Percentiles rank a stretch among this genome's conserved stretches.
These are phyloP conservation scores for Lepidocyrtoides sp. DNA, from an alignment of 2,888 invertebrate species.

Conservation along the genomic window DNA sequence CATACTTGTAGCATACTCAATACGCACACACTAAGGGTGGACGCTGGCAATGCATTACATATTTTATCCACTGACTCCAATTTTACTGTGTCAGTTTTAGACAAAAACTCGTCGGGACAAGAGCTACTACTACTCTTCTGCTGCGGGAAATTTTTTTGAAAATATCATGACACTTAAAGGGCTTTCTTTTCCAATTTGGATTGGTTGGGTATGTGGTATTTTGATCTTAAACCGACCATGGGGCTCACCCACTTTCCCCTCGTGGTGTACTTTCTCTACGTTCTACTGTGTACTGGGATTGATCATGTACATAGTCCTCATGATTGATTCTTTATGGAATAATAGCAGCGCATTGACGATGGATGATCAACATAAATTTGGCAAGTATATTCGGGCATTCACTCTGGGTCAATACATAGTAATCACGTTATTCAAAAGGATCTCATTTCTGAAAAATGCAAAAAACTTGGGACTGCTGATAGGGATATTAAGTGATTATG, in stretches of 20 bases:
- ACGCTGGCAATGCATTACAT: neutral
- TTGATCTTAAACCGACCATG: conserved; percentile 54
- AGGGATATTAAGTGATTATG: conserved; percentile 7
- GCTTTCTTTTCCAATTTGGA: conserved; percentile 25
- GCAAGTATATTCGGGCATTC: conserved; percentile 36
- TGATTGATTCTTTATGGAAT: conserved; percentile 27
- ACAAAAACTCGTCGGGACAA: neutral
- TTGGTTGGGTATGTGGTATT: conserved; percentile 54
- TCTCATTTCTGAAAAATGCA: conserved; percentile 34
- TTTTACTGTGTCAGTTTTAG: neutral
- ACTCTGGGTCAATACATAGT: neutral
- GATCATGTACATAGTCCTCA: neutral
- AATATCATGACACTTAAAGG: conserved; percentile 36
- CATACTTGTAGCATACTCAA: no score
- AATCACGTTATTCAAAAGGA: conserved; percentile 8
- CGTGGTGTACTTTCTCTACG: conserved; percentile 65
- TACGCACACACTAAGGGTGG: neutral
- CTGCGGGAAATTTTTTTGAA: neutral
- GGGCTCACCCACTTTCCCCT: conserved; percentile 52
- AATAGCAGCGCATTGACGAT: conserved; percentile 15
- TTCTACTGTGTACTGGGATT: conserved; percentile 23
- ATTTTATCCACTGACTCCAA: neutral
- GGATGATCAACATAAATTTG: conserved; percentile 42
- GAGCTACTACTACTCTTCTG: neutral
- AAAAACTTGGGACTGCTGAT: conserved; percentile 37